Evolutionary conservation across 2,113 vertebrate species (phyloP).

Genomic region (Lophochroa leadbeateri): DNA sequence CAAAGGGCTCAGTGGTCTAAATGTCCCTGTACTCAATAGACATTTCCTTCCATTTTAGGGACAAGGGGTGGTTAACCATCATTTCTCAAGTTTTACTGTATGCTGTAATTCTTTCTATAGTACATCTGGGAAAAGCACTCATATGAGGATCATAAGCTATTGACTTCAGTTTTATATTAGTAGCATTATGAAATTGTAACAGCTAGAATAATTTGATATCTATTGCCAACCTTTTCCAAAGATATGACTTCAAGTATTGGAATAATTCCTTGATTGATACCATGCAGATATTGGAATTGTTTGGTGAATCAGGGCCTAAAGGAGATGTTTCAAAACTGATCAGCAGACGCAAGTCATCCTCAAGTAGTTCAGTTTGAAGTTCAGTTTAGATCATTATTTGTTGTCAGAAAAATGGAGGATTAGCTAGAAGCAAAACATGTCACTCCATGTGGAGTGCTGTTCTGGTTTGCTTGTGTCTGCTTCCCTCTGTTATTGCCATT

Average conservation of each 20-base stretch:
- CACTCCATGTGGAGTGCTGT: background rate
- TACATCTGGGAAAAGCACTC: background rate
- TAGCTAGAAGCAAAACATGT: background rate
- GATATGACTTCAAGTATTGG: background rate
- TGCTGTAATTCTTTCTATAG: background rate
- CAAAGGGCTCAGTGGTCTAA: background rate
- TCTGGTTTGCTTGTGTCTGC: background rate
- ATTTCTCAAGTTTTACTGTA: background rate
- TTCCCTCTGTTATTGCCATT: background rate
- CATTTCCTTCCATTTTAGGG: background rate
- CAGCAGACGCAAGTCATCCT: background rate
- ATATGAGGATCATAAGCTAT: background rate
- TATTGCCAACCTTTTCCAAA: background rate
- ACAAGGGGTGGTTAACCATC: background rate
- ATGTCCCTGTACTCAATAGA: background rate
- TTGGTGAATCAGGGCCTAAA: background rate
- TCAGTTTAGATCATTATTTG: background rate
- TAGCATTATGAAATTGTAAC: background rate
- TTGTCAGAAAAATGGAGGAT: background rate
- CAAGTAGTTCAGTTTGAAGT: background rate
- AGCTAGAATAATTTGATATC: background rate
- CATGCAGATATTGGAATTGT: background rate
- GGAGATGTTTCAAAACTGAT: background rate
- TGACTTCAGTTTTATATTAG: background rate
- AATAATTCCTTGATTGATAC: background rate